Base-by-base conservation (phyloP, 2,113 vertebrate genomes). In the Turdus rufiventris region DNA sequence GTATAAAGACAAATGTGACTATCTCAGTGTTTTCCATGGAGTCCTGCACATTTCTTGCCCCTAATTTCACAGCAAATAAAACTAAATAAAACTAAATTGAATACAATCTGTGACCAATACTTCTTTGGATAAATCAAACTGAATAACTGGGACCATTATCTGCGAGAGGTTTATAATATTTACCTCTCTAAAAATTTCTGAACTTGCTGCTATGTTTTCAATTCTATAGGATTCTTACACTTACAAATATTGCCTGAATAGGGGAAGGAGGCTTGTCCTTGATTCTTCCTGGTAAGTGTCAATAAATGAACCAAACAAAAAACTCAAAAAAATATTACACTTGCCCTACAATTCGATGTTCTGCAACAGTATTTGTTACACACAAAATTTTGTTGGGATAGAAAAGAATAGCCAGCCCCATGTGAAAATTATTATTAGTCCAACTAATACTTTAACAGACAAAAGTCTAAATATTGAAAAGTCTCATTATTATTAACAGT, bases 131-230 rank as follows among this genome's bases (percentile, higher is more conserved):
- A 76, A 47, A 5, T 34, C 57, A 71, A 79, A 47, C 16, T 24
- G 48, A 75, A 14, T 40, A 71, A 75, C 3, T 56, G 19, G 20
- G 18, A 58, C 2, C 8, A 21, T 71, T 50, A 51, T 48, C 33
- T 34, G 9, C 29, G 51, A 74, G 33, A 87, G 3, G 3, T 13
- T 77, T 77, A 40, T 18, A 62, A 3, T 68, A 43, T 42, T 66
- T 48, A 42, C 15, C 9, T 71, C 21, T 80, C 51, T 57, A 77
- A 50, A 76, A 87, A 61, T 67, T 68, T 88, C 38, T 51, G 71
- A 87, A 53, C 1, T 0, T 0, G 5, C 3, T 53, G 21, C 26
- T 77, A 48, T 66, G 18, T 51, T 54, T 66, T 60, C 9, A 62
- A 47, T 57, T 63, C 12, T 45, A 7, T 58, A 16, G 31, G 36